These are phyloP conservation scores for Epinotia brunnichana DNA, from an alignment of 2,888 invertebrate species.

Conservation along the genomic window DNA sequence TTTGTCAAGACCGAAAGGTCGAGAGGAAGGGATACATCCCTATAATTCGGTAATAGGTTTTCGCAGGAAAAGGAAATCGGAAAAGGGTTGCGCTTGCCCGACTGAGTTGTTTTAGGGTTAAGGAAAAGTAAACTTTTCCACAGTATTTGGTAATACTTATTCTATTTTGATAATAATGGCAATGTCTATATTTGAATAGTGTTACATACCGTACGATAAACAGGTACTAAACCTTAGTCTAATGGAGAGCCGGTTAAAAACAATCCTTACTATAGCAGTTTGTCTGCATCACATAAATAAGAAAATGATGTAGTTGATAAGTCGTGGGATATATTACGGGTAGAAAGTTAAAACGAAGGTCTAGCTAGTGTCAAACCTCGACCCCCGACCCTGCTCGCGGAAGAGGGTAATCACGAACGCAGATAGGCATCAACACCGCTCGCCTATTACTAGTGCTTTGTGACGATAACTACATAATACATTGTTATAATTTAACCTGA, in stretches of 20 bases:
- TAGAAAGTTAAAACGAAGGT: slow-evolving; percentile 56
- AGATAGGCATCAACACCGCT: slow-evolving; percentile 56
- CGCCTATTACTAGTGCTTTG: slow-evolving; percentile 57
- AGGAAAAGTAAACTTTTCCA: slow-evolving; percentile 18
- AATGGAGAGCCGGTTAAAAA: too few species aligned
- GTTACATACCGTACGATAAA: too few species aligned
- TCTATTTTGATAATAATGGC: slow-evolving; percentile 1
- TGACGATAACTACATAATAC: slow-evolving; percentile 53
- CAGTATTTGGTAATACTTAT: background rate
- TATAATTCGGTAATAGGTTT: slow-evolving; percentile 26
- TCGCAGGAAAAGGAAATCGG: slow-evolving; percentile 16
- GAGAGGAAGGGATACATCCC: slow-evolving; percentile 9
- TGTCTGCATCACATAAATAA: background rate
- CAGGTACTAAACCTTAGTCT: too few species aligned
- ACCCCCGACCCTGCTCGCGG: slow-evolving; percentile 78
- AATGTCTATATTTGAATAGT: background rate
- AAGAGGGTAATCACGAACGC: slow-evolving; percentile 76
- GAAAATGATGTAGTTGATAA: slow-evolving; percentile 12
- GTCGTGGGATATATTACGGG: slow-evolving; percentile 44
- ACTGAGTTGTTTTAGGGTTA: slow-evolving; percentile 3
- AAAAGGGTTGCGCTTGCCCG: slow-evolving; percentile 15
- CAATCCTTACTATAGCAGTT: background rate
- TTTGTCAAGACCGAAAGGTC: slow-evolving; percentile 5
- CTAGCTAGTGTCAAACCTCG: slow-evolving; percentile 62
- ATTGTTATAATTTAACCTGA: slow-evolving; percentile 34